These are phyloP conservation scores for Austrofundulus limnaeus DNA, from an alignment of 2,113 vertebrate genomes.

Conservation along the genomic window DNA sequence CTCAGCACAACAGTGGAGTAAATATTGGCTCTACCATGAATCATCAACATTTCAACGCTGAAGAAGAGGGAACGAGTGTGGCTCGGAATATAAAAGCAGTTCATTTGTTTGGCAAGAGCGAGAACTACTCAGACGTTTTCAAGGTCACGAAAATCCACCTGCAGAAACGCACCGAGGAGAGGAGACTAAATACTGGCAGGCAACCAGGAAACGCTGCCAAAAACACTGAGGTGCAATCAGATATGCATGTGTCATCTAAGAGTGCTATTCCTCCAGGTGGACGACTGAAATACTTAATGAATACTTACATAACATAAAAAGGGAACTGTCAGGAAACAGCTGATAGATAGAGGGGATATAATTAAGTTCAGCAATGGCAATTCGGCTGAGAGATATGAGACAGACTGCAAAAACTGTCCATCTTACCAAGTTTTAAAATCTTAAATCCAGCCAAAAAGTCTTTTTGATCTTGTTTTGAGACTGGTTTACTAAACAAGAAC, in stretches of 20 bases:
- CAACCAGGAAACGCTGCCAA: conserved; percentile 50
- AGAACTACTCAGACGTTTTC: conserved; percentile 41
- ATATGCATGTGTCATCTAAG: conserved; percentile 14
- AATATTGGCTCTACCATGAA: conserved; percentile 40
- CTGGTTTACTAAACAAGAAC: no score
- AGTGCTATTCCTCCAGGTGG: neutral
- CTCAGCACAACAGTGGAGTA: conserved; percentile 30
- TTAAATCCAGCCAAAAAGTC: no score
- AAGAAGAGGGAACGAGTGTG: conserved; percentile 33
- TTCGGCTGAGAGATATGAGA: conserved; percentile 7
- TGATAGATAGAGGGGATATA: conserved; percentile 9
- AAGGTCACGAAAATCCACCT: conserved; percentile 52
- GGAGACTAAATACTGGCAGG: conserved; percentile 36
- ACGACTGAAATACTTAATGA: conserved; percentile 30
- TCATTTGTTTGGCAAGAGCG: conserved; percentile 34
- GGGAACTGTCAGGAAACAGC: conserved; percentile 11
- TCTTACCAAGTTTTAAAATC: no score
- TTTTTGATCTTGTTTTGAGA: no score
- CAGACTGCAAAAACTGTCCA: neutral
- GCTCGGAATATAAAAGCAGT: conserved; percentile 37
- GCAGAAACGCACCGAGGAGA: conserved; percentile 34
- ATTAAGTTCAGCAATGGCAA: neutral
- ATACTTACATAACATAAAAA: conserved; percentile 19
- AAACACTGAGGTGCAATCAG: conserved; percentile 39
- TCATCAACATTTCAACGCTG: conserved; percentile 47